Percentiles rank a stretch among this genome's conserved stretches.
These are phyloP conservation scores for Drepana arcuata DNA, from an alignment of 1,140 invertebrate genomes.

Conservation along the genomic window DNA sequence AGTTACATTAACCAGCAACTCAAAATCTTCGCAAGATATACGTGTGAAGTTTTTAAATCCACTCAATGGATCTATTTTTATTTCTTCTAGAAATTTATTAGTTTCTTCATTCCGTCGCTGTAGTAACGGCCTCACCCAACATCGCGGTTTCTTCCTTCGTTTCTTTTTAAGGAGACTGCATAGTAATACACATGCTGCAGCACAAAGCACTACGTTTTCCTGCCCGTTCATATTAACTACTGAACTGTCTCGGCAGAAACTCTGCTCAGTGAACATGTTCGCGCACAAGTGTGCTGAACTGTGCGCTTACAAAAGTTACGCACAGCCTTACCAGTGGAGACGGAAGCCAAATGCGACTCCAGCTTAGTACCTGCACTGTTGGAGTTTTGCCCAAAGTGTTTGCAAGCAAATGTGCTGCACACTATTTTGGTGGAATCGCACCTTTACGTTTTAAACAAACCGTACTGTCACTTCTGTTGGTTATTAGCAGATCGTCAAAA, in stretches of 20 bases:
- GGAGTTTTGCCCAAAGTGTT: slow-evolving; percentile 10
- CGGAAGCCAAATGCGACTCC: slow-evolving; percentile 2
- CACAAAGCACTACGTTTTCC: slow-evolving; percentile 5
- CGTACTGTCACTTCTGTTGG: too few relatives aligned
- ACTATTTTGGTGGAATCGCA: slow-evolving; percentile 8
- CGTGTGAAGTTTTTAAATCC: slow-evolving; percentile 11
- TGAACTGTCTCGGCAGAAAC: slow-evolving; percentile 4
- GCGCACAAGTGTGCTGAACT: slow-evolving; percentile 5
- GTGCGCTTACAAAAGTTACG: slow-evolving; percentile 3
- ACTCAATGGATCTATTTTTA: slow-evolving; percentile 9
- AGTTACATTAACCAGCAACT: slow-evolving; percentile 6
- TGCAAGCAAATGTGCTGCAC: slow-evolving; percentile 9
- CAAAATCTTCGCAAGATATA: slow-evolving; percentile 11
- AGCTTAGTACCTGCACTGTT: slow-evolving; percentile 6
- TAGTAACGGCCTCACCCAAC: slow-evolving; percentile 7
- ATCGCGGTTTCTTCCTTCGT: slow-evolving; percentile 8
- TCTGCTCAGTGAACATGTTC: slow-evolving; percentile 6
- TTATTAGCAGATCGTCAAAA: too few relatives aligned
- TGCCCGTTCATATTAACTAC: slow-evolving; percentile 2
- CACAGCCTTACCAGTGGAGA: slow-evolving; percentile 7
- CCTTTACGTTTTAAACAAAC: too few relatives aligned
- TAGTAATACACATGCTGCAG: slow-evolving; percentile 6
- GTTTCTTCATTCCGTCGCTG: slow-evolving; percentile 8
- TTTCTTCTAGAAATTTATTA: slow-evolving; percentile 9
- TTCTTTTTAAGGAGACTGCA: slow-evolving; percentile 8